Evolutionary conservation across 2,797 vertebrate species (phyloP), one percentile per base, ranked within the genome.

Genomic region (Catharus ustulatus): DNA sequence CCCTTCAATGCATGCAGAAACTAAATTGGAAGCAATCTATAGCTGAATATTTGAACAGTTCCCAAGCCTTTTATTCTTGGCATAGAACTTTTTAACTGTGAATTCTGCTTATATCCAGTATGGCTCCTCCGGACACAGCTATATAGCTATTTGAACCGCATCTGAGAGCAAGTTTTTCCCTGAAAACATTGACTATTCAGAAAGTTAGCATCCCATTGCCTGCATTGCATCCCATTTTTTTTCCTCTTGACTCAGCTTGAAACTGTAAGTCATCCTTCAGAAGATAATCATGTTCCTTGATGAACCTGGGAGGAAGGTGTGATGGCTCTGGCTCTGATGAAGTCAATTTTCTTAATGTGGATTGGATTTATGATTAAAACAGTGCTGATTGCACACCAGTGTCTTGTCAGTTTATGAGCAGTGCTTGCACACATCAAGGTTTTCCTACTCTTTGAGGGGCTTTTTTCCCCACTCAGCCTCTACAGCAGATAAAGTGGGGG

Each of bases 11-110:
- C 43, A 75, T 23, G 27, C 52, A 89, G 89, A 95, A 93, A 91
- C 20, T 68, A 88, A 95, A 88, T 64, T 91, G 49, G 66, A 94
- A 95, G 36, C 57, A 93, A 86, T 69, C 84, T 91, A 54, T 55
- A 67, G 66, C 42, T 90, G 80, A 93, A 93, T 95, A 89, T 76
- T 93, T 94, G 64, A 95, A 63, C 55, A 67, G 48, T 49, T 93
- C 84, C 83, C 74, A 94, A 90, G 32, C 10, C n/a, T 90, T 90
- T 88, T 90, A 43, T 34, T 86, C 63, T 91, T 87, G 83, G 43
- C 67, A 68, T 54, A 58, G 15, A 79, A 61, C 13, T 18, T 89
- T 77, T 54, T 34, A 29, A 77, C 24, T 68, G 63, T 76, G 45
- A 87, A 66, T 90, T 68, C 21, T 76, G 20, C 32, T 77, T 86